Conservation (phyloP, 1,140 invertebrate species). For the Neodiprion virginianus region DNA sequence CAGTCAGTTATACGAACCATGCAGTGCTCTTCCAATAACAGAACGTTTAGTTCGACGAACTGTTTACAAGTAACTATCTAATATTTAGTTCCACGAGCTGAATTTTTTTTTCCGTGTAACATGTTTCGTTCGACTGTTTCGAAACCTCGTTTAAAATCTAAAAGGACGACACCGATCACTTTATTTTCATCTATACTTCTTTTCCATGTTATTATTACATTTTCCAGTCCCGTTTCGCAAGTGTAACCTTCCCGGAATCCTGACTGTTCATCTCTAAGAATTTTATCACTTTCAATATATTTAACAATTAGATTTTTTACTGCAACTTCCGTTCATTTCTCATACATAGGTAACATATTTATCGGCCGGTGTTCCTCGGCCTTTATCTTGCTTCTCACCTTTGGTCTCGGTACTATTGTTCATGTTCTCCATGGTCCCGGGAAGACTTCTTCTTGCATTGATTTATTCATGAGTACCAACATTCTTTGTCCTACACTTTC, state of each 20-base stretch:
- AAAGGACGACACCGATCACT: conserved; percentile 19
- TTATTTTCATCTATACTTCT: conserved; percentile 14
- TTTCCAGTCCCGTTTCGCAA: conserved; percentile 27
- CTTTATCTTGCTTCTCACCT: conserved; percentile 18
- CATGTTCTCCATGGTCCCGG: conserved; percentile 12
- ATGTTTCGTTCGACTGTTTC: conserved; percentile 27
- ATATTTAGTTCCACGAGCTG: too few relatives aligned
- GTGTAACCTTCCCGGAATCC: conserved; percentile 27
- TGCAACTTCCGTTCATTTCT: conserved; percentile 12
- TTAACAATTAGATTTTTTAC: conserved; percentile 21
- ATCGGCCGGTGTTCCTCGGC: conserved; percentile 20
- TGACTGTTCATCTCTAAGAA: conserved; percentile 24
- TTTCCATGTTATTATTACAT: conserved; percentile 26
- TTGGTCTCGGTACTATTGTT: conserved; percentile 20
- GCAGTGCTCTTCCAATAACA: too few relatives aligned
- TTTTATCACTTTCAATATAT: conserved; percentile 25
- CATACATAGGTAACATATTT: conserved; percentile 16
- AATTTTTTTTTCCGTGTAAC: too few relatives aligned
- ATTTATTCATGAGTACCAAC: not conserved
- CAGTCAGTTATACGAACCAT: too few relatives aligned
- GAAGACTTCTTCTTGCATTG: conserved; percentile 6
- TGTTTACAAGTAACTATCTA: too few relatives aligned
- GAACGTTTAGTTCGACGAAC: too few relatives aligned
- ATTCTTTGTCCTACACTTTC: not conserved
- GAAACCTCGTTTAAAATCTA: conserved; percentile 30